Evolutionary conservation across 2,113 vertebrate species (phyloP).

Genomic region (Triplophysa tibetana): DNA sequence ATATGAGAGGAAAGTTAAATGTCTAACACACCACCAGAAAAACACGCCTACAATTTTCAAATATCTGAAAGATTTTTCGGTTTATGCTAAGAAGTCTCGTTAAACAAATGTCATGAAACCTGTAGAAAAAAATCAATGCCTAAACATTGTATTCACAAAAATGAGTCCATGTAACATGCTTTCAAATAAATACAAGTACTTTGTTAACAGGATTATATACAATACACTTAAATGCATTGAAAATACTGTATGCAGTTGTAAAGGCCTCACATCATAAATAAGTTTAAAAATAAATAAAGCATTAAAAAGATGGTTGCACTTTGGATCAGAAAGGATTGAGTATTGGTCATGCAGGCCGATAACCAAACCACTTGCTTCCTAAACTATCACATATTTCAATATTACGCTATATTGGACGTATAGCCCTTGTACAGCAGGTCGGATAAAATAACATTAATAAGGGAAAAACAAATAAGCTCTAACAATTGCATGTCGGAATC

Average conservation of each 20-base stretch:
- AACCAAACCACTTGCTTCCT: slow-evolving; percentile 12
- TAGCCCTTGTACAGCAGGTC: slow-evolving; percentile 37
- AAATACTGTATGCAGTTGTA: slow-evolving; percentile 73
- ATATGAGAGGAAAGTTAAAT: slow-evolving; percentile 56
- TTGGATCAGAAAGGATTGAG: slow-evolving; percentile 24
- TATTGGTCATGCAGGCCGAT: slow-evolving; percentile 22
- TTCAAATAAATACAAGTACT: slow-evolving; percentile 77
- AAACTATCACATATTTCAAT: slow-evolving; percentile 4
- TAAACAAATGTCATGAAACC: slow-evolving; percentile 94
- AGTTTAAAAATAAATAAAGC: slow-evolving; percentile 38
- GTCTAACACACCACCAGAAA: slow-evolving; percentile 72
- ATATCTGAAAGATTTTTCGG: slow-evolving; percentile 89
- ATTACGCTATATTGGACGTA: slow-evolving; percentile 28
- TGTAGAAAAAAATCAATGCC: slow-evolving; percentile 82
- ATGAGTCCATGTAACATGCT: slow-evolving; percentile 77
- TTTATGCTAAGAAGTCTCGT: slow-evolving; percentile 96
- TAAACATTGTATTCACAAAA: slow-evolving; percentile 23
- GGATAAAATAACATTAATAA: background rate
- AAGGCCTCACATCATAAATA: slow-evolving; percentile 87
- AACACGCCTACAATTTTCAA: slow-evolving; percentile 70
- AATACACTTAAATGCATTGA: slow-evolving; percentile 82
- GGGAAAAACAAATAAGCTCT: background rate
- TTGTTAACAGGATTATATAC: slow-evolving; percentile 59
- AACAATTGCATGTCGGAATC: background rate
- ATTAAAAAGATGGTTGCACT: slow-evolving; percentile 1